Percentiles rank a stretch among this genome's conserved stretches.
Conservation (phyloP, 1,140 invertebrate species). For the Danaus plexippus region DNA sequence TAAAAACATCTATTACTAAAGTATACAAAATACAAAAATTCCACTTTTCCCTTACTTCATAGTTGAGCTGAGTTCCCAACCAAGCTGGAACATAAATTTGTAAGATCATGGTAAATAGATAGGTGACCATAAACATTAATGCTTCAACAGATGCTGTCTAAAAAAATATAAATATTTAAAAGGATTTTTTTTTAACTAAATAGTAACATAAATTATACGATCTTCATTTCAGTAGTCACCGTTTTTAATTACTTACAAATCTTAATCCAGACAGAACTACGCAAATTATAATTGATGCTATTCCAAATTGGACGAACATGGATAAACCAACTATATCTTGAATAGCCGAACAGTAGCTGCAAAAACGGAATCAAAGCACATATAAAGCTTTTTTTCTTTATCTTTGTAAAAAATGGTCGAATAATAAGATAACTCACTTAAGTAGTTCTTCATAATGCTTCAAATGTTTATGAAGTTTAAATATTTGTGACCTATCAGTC, state of each 20-base stretch:
- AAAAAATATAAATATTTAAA: conserved; percentile 13
- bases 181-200: too few species aligned
- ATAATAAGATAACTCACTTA: conserved; percentile 26
- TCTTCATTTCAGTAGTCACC: too few species aligned
- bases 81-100: conserved; percentile 38
- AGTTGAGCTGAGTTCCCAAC: conserved; percentile 31
- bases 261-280: conserved; percentile 33
- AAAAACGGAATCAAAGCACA: conserved; percentile 18
- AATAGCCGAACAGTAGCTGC: conserved; percentile 35
- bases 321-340: conserved; percentile 38
- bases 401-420: too few species aligned
- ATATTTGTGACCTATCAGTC: conserved; percentile 14
- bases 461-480: conserved; percentile 28
- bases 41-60: conserved; percentile 22
- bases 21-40: too few species aligned
- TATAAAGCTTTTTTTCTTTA: conserved; percentile 2
- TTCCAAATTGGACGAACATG: conserved; percentile 42
- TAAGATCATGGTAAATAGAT: conserved; percentile 25
- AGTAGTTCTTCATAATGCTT: conserved; percentile 39
- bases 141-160: conserved; percentile 24
- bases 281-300: conserved; percentile 40
- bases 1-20: too few species aligned
- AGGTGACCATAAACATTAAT: conserved; percentile 26
- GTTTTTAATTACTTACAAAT: conserved; percentile 26
- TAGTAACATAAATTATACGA: too few species aligned